Evolutionary conservation across 2,797 vertebrate genomes (phyloP).

Genomic region (Gastrophryne carolinensis): DNA sequence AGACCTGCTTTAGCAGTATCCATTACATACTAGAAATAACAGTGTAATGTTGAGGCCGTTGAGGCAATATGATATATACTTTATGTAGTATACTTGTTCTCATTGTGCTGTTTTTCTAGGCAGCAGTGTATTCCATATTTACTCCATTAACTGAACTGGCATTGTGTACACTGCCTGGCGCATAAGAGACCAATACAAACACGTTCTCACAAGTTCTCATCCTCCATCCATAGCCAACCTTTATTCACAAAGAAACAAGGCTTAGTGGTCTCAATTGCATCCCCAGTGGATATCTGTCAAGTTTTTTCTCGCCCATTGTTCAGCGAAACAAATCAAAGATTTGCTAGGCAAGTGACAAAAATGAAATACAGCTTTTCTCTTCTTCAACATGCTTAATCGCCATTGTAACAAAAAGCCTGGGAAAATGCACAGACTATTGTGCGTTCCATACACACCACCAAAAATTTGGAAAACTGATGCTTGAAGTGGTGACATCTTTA

Average conservation of each 20-base stretch:
- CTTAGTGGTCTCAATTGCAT: conserved; percentile 46
- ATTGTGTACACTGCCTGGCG: neutral
- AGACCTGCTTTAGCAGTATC: too few species aligned
- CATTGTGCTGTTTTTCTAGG: neutral
- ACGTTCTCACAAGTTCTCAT: conserved; percentile 25
- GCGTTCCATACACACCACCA: conserved; percentile 33
- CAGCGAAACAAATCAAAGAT: conserved; percentile 49
- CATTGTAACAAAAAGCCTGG: conserved; percentile 51
- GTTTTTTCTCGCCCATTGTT: conserved; percentile 41
- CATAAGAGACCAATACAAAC: neutral
- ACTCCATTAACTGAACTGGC: neutral
- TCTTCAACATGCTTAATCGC: conserved; percentile 43
- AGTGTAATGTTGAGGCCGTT: too few species aligned
- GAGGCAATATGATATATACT: too few species aligned
- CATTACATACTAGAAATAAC: too few species aligned
- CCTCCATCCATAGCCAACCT: conserved; percentile 25
- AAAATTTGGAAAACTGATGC: conserved; percentile 40
- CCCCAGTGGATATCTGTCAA: conserved; percentile 51
- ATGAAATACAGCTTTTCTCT: conserved; percentile 43
- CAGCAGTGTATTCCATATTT: neutral
- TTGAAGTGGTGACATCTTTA: conserved; percentile 50
- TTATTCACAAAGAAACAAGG: conserved; percentile 21
- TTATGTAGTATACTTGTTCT: too few species aligned
- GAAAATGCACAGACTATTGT: conserved; percentile 46
- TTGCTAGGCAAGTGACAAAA: conserved; percentile 51